phyloP scores from a whole-genome alignment of 2,113 vertebrate genomes.

The Nibea albiflora region DNA sequence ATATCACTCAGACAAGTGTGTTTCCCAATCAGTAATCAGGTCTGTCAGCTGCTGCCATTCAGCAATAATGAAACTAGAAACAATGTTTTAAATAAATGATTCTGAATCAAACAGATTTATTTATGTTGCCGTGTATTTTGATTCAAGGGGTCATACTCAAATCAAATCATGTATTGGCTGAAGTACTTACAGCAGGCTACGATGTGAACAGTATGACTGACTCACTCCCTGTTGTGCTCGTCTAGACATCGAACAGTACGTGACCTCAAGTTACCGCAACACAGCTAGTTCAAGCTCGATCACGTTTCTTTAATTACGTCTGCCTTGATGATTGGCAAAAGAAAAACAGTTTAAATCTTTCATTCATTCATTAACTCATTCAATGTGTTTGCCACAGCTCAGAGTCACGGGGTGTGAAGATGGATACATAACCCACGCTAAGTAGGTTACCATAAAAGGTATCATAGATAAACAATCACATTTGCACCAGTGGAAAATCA shows the following conservation, averaged over 20 bases:
- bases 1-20: constrained; percentile 6
- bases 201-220: constrained; percentile 31
- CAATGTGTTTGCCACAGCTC: no score
- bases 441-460: no score
- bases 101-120: background rate
- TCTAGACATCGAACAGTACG: constrained; percentile 51
- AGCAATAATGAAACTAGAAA: background rate
- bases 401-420: no score
- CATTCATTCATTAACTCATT: background rate
- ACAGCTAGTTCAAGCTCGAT: constrained; percentile 43
- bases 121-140: background rate
- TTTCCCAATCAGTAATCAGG: constrained; percentile 33
- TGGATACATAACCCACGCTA: no score
- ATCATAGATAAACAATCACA: background rate
- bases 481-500: background rate
- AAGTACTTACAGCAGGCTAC: background rate
- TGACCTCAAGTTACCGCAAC: constrained; percentile 22
- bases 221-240: constrained; percentile 44
- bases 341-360: constrained; percentile 10
- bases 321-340: constrained; percentile 14
- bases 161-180: background rate
- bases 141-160: background rate
- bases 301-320: constrained; percentile 5
- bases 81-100: background rate
- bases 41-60: constrained; percentile 10